phyloP scores from a whole-genome alignment of 2,888 invertebrate genomes.

The Fissipunctia ypsillon region DNA sequence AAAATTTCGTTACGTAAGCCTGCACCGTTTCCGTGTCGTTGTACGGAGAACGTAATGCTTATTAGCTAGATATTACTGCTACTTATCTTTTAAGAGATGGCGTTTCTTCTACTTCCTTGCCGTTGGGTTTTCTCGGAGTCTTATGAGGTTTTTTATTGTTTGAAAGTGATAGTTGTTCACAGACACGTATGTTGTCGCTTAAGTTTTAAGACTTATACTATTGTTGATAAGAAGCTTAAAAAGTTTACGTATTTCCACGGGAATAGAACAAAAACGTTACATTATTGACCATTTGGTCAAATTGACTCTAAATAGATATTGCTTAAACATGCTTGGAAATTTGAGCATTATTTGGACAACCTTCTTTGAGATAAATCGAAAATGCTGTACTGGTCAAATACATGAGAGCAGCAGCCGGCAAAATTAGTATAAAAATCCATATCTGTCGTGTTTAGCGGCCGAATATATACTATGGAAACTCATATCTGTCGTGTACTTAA shows the following conservation, averaged over 20 bases:
- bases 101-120: slow-evolving; percentile 27
- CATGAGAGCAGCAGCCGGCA: no score
- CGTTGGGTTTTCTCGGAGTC: neutral
- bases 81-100: slow-evolving; percentile 31
- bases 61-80: slow-evolving; percentile 48
- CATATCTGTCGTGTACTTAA: no score
- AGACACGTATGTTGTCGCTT: neutral
- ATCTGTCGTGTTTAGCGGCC: no score
- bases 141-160: neutral
- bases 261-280: no score
- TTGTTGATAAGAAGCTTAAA: neutral
- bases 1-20: slow-evolving; percentile 49
- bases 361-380: no score
- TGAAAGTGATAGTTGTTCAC: neutral
- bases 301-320: neutral
- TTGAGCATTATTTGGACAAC: no score
- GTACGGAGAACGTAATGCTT: slow-evolving; percentile 42
- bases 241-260: no score
- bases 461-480: no score
- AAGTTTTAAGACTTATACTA: neutral
- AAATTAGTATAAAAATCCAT: no score
- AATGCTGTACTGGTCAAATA: no score
- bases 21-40: slow-evolving; percentile 26
- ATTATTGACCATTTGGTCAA: neutral
- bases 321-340: no score